A percentile compares a stretch with the other conserved stretches of the same genome.
These are phyloP conservation scores for Melanogrammus aeglefinus DNA, from an alignment of 2,797 vertebrate species.

Conservation along the genomic window DNA sequence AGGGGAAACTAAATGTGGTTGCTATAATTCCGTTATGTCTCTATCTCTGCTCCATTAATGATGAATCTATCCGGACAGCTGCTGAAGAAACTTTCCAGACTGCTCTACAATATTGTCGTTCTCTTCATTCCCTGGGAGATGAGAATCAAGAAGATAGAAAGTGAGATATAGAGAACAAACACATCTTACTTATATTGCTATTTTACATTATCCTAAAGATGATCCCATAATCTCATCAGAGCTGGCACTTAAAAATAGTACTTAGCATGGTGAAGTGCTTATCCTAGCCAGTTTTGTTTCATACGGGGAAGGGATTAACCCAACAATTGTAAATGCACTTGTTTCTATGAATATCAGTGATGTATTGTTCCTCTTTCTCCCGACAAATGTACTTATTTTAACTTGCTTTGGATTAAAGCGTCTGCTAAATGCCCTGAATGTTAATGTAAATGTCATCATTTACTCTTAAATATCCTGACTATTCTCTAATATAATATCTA, in stretches of 20 bases:
- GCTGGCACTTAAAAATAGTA: no score
- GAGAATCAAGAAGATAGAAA: slow-evolving; percentile 98
- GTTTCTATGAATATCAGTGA: no score
- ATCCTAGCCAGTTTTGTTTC: no score
- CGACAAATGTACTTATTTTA: no score
- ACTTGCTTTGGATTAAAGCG: no score
- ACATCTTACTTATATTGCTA: neutral
- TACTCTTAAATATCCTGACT: neutral
- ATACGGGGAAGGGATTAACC: no score
- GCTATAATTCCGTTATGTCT: neutral
- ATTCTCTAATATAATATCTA: neutral
- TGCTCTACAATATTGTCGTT: slow-evolving; percentile 87
- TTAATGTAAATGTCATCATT: no score
- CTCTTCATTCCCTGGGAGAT: slow-evolving; percentile 97
- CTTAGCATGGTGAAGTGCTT: no score
- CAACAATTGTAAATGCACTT: no score
- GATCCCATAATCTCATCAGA: no score
- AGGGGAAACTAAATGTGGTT: neutral
- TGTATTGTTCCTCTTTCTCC: no score
- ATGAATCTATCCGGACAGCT: slow-evolving; percentile 69
- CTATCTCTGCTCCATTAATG: neutral
- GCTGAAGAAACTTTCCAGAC: slow-evolving; percentile 86
- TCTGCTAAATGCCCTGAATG: no score
- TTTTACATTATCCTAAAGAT: neutral
- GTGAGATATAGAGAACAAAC: slow-evolving; percentile 73